Base-by-base conservation (phyloP, 2,113 vertebrate species). In the Pipra filicauda region DNA sequence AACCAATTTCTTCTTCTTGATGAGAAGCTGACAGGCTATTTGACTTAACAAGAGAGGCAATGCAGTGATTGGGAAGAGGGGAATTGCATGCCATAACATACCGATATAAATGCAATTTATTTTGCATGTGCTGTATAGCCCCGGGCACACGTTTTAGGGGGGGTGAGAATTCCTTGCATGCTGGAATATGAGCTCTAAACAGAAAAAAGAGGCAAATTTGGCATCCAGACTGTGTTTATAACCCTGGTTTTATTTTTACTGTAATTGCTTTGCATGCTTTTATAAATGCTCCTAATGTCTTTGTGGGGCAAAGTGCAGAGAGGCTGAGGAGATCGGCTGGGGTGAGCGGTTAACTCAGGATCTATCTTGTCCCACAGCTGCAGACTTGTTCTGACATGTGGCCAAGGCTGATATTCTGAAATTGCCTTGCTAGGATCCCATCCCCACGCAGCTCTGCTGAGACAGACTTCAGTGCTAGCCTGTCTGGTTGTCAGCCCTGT, bases 11-110 rank as follows among this genome's bases (percentile, higher is more conserved):
- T 97, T 5, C 75, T 91, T 96, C 76, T 89, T 93, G 95, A 97
- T 97, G 97, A 96, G 89, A 95, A 97, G 96, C 86, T 97, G 97
- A 95, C 95, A 88, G 91, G 82, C 89, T 91, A 46, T 97, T 86
- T 93, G 81, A 86, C 91, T 97, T 92, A 95, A 92, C 39, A 94
- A 93, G 93, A 94, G 76, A 70, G 89, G 39, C 69, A 95, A 76
- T 49, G 95, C 95, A 67, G 48, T 83, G 85, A 89, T 76, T 13
- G 48, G 76, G 62, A 93, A 88, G 82, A 92, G 80, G 93, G 89
- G 95, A 97, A 97, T 97, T 95, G 93, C 95, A 90, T 95, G 65
- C 97, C 83, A 58, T 95, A 91, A 92, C 66, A 72, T 88, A 67
- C 90, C 81, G 83, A 96, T 97, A 94, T 94, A 89, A 93, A 94